These are phyloP conservation scores for Cremastinae sp. DNA, from an alignment of 2,888 invertebrate species.

Conservation along the genomic window DNA sequence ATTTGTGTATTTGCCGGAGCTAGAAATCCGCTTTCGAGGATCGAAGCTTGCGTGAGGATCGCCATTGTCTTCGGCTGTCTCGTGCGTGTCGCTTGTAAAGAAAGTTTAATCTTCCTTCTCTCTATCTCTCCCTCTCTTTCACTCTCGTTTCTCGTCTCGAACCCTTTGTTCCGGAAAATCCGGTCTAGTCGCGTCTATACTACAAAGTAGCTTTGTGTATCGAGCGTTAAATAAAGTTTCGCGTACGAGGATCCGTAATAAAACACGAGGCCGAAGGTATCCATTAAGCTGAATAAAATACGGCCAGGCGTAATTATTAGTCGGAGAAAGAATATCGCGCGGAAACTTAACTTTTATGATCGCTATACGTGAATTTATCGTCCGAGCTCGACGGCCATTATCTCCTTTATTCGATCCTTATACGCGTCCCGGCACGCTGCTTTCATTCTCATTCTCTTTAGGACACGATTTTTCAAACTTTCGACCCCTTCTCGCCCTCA, in stretches of 20 bases:
- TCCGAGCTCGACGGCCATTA: constrained; percentile 27
- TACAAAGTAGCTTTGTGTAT: neutral
- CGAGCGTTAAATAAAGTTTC: constrained; percentile 44
- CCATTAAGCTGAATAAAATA: constrained; percentile 52
- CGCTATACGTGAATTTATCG: constrained; percentile 37
- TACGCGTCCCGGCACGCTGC: constrained; percentile 5
- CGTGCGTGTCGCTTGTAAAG: constrained; percentile 50
- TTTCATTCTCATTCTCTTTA: constrained; percentile 19
- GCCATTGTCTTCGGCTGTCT: constrained; percentile 28
- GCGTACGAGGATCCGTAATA: constrained; percentile 41
- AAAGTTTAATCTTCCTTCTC: constrained; percentile 18
- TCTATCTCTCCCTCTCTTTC: too few relatives aligned
- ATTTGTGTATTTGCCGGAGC: constrained; percentile 15
- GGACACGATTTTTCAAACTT: constrained; percentile 45
- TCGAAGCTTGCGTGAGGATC: constrained; percentile 48
- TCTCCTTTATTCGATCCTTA: constrained; percentile 17
- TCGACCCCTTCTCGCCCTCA: neutral
- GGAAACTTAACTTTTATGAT: constrained; percentile 52
- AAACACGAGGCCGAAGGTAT: constrained; percentile 49
- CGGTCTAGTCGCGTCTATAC: constrained; percentile 51
- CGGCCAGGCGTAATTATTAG: constrained; percentile 48
- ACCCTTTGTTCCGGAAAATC: constrained; percentile 59
- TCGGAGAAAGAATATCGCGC: constrained; percentile 35
- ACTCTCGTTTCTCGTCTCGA: neutral
- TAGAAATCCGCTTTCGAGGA: neutral